A percentile compares a stretch with the other conserved stretches of the same genome.
phyloP scores from a whole-genome alignment of 2,888 invertebrate species.

The Hypena proboscidalis region DNA sequence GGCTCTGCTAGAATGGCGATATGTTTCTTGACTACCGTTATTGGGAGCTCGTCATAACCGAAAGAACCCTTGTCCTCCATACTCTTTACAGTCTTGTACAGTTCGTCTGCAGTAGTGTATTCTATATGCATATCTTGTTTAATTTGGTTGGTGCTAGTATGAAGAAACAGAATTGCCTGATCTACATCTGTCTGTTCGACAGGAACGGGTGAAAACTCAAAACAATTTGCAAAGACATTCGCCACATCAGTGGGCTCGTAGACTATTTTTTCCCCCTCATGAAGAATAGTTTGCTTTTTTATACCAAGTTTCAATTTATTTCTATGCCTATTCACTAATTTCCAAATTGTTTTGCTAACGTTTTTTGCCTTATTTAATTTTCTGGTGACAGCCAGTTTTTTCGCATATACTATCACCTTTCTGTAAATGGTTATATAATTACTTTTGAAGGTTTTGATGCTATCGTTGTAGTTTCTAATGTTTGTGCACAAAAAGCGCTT shows the following conservation, averaged over 20 bases:
- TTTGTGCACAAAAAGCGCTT: conserved; percentile 2
- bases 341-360: conserved; percentile 1
- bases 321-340: conserved; percentile 3
- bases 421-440: conserved; percentile 5
- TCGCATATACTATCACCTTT: conserved; percentile 1
- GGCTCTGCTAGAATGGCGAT: too few species aligned
- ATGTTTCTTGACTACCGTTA: too few species aligned
- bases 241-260: not conserved
- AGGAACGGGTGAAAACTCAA: not conserved
- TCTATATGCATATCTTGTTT: too few species aligned
- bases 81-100: too few species aligned
- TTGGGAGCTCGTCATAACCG: too few species aligned
- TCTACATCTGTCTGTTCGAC: not conserved
- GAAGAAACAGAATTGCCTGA: not conserved
- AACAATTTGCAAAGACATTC: not conserved
- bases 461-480: not conserved
- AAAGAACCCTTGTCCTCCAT: too few species aligned
- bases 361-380: conserved; percentile 2
- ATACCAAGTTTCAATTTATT: not conserved
- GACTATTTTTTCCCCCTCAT: conserved; percentile 1
- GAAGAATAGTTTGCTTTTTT: too few species aligned
- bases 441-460: not conserved
- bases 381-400: conserved; percentile 1
- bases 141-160: too few species aligned
- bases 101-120: too few species aligned